Evolutionary conservation across 2,888 invertebrate genomes (phyloP).

Genomic region (Caenorhabditis zanzibari): DNA sequence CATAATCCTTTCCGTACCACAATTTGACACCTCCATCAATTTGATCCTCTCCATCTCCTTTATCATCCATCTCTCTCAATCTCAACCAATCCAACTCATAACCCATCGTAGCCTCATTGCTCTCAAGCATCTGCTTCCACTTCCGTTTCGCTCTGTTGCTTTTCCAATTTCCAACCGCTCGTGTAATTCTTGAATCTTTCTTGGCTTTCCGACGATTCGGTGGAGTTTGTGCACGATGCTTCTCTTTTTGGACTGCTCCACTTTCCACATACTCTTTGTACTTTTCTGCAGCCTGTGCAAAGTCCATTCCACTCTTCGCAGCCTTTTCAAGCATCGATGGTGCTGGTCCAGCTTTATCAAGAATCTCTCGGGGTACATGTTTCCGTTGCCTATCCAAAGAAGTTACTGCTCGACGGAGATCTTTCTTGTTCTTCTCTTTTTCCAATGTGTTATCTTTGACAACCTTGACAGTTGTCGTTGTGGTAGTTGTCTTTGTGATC

Average conservation of each 20-base stretch:
- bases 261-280: constrained; percentile 78
- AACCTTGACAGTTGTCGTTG: constrained; percentile 52
- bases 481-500: constrained; percentile 53
- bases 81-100: constrained; percentile 77
- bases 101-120: constrained; percentile 72
- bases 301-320: constrained; percentile 72
- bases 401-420: constrained; percentile 52
- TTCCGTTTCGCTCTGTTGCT: constrained; percentile 77
- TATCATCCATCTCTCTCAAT: constrained; percentile 68
- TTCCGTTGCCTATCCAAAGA: constrained; percentile 58
- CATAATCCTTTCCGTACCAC: constrained; percentile 86
- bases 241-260: constrained; percentile 74
- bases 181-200: constrained; percentile 61
- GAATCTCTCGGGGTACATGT: constrained; percentile 63
- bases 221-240: constrained; percentile 77
- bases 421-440: constrained; percentile 60
- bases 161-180: constrained; percentile 79
- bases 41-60: constrained; percentile 59
- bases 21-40: constrained; percentile 83
- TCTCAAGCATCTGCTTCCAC: constrained; percentile 77
- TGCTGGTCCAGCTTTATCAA: constrained; percentile 68
- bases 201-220: constrained; percentile 70
- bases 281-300: constrained; percentile 73
- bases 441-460: constrained; percentile 51
- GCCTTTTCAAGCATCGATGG: constrained; percentile 71